Percentiles rank a stretch among this genome's conserved stretches.
phyloP scores from a whole-genome alignment of 1,140 invertebrate species.

The Diuraphis noxia region DNA sequence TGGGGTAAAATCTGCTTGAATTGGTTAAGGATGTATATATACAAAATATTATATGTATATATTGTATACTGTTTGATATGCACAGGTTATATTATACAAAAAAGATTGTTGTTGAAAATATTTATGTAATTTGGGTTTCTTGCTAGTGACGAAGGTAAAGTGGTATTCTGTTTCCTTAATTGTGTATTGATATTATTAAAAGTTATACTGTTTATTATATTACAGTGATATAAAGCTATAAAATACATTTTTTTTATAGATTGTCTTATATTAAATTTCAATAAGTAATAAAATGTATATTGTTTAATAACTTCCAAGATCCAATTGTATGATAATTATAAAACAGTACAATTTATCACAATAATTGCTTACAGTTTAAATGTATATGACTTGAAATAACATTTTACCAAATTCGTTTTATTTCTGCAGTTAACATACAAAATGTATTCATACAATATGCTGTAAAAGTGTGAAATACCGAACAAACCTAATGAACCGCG shows the following conservation, averaged over 20 bases:
- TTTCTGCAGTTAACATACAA: not conserved
- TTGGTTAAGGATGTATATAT: not conserved
- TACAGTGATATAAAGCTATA: not conserved
- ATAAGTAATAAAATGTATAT: not conserved
- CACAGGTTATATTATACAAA: not conserved
- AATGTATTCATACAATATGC: conserved; percentile 17
- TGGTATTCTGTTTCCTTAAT: not conserved
- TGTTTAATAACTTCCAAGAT: not conserved
- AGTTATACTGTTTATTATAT: not conserved
- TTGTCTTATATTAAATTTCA: not conserved
- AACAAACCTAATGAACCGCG: conserved; percentile 37
- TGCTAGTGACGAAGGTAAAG: not conserved
- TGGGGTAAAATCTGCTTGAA: not conserved
- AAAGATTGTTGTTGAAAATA: not conserved
- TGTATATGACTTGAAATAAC: not conserved
- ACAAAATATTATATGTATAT: not conserved
- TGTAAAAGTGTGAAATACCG: conserved; percentile 21
- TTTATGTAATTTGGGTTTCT: not conserved
- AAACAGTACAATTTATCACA: not conserved
- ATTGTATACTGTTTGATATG: not conserved
- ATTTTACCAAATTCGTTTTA: not conserved
- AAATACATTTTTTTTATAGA: not conserved
- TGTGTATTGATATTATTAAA: not conserved
- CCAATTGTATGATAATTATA: not conserved
- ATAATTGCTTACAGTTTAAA: not conserved